Evolutionary conservation across 2,888 invertebrate genomes (phyloP).

Genomic region (Ctena decussata): DNA sequence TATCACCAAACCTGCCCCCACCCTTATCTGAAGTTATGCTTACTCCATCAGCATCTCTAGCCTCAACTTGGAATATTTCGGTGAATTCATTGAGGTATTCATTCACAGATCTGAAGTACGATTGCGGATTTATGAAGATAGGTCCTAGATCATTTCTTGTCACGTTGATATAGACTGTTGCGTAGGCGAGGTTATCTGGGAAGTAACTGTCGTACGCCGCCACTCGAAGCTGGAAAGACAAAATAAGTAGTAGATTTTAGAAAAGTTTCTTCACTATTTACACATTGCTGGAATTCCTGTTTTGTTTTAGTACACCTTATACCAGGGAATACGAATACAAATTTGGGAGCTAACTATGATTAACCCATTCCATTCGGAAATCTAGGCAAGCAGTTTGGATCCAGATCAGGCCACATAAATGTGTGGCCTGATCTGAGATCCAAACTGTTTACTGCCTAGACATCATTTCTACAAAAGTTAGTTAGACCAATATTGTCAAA

Average conservation of each 20-base stretch:
- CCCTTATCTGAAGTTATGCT: constrained; percentile 35
- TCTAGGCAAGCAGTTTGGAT: no score
- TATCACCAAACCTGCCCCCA: no score
- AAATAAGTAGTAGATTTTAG: neutral
- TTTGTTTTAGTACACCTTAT: no score
- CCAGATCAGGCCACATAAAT: no score
- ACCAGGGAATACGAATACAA: no score
- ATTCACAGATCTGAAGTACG: constrained; percentile 57
- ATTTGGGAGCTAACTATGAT: no score
- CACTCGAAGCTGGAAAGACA: constrained; percentile 72
- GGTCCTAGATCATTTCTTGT: constrained; percentile 80
- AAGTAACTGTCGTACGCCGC: constrained; percentile 74
- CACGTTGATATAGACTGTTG: constrained; percentile 78
- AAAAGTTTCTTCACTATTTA: neutral
- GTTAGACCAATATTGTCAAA: no score
- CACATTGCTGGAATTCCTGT: no score
- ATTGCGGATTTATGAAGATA: constrained; percentile 56
- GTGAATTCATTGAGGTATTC: constrained; percentile 63
- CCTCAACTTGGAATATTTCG: constrained; percentile 64
- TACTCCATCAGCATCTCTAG: constrained; percentile 75
- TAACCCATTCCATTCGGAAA: no score
- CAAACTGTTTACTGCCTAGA: no score
- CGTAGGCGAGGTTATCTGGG: constrained; percentile 73
- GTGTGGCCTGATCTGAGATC: no score
- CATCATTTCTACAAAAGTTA: no score